A percentile compares a stretch with the other conserved stretches of the same genome.
These are phyloP conservation scores for Aurelia aurita DNA, from an alignment of 30 jellyfish, hydroid and myxozoan genomes.

Conservation along the genomic window DNA sequence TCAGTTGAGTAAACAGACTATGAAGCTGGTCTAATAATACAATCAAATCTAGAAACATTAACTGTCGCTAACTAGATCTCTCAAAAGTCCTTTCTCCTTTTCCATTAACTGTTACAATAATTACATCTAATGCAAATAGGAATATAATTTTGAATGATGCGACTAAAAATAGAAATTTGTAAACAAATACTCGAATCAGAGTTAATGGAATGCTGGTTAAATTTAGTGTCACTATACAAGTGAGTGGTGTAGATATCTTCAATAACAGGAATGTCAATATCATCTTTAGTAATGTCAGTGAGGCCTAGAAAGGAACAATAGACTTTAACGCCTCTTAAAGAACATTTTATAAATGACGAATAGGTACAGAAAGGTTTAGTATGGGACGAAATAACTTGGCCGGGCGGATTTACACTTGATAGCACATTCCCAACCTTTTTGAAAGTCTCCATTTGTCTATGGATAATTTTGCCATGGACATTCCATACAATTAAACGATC, in stretches of 20 bases:
- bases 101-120: conserved; percentile 1
- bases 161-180: conserved; percentile 27
- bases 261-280: conserved; percentile 17
- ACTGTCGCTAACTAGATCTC: background rate
- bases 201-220: conserved; percentile 46
- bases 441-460: too few species aligned
- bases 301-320: conserved; percentile 28
- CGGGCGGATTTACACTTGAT: too few species aligned
- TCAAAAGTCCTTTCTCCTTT: conserved; percentile 9
- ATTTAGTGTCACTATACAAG: conserved; percentile 39
- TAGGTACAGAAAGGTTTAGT: too few species aligned
- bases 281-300: conserved; percentile 24
- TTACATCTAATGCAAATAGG: conserved; percentile 5
- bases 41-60: too few species aligned
- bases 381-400: too few species aligned
- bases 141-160: conserved; percentile 16
- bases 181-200: conserved; percentile 44
- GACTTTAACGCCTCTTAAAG: too few species aligned
- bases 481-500: too few species aligned
- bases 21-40: too few species aligned
- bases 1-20: too few species aligned
- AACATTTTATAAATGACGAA: too few species aligned
- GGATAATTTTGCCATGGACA: too few species aligned
- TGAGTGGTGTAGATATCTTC: conserved; percentile 36
- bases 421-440: too few species aligned